Conservation (phyloP, 2,888 invertebrate genomes). For the Anticlea derivata region DNA sequence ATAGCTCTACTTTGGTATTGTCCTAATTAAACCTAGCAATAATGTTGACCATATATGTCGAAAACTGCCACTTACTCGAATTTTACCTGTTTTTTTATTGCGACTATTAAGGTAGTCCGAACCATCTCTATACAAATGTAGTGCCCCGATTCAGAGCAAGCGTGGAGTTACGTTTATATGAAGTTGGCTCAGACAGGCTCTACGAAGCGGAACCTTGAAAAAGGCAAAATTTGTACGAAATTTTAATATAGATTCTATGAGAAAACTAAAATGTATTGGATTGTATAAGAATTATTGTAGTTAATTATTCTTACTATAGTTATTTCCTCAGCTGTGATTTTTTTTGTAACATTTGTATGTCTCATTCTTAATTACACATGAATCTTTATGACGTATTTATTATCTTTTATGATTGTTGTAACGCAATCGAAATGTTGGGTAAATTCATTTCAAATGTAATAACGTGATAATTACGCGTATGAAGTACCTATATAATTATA, state of each 20-base stretch:
- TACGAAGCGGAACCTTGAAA: background rate
- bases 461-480: too few relatives aligned
- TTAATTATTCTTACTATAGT: slow-evolving; percentile 15
- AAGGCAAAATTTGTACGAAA: slow-evolving; percentile 30
- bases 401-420: too few relatives aligned
- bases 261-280: slow-evolving; percentile 35
- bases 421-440: too few relatives aligned
- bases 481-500: too few relatives aligned
- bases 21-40: slow-evolving; percentile 41
- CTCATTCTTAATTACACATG: too few relatives aligned
- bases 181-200: background rate
- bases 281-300: slow-evolving; percentile 27
- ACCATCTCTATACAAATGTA: background rate
- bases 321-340: slow-evolving; percentile 41
- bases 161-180: background rate
- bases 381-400: too few relatives aligned
- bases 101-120: slow-evolving; percentile 31
- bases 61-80: slow-evolving; percentile 75
- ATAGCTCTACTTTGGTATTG: slow-evolving; percentile 18
- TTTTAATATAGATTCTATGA: slow-evolving; percentile 38
- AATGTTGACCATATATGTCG: slow-evolving; percentile 52
- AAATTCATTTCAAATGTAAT: too few relatives aligned
- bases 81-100: slow-evolving; percentile 64
- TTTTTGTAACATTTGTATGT: slow-evolving; percentile 34
- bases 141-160: background rate